Base-by-base conservation (phyloP, 1,140 invertebrate species). In the Brachionus rotundiformis region DNA sequence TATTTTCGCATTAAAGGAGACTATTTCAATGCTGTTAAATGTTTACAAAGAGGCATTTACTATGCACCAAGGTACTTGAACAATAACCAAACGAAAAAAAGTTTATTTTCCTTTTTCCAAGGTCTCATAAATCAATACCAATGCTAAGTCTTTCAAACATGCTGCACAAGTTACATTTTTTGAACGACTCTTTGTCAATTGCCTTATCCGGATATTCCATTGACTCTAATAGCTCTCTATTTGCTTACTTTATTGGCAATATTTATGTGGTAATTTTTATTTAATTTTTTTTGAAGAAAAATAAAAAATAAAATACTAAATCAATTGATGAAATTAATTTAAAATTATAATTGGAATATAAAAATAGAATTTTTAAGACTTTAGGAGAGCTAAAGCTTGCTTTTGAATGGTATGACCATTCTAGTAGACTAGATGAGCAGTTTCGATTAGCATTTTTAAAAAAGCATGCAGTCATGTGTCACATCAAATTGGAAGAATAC, bases 1-100 rank as follows among this genome's bases (percentile, higher is more conserved):
- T 79, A 41, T 63, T 79, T 79, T 59, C 19, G 59, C 7, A 79
- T 79, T 36, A 79, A 59, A 63, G 76, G 76, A 10, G 59, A 79
- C 54, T 79, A 36, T 63, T 59, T 36, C 7, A 63, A 79, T 59
- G 44, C 76, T 23, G 36, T 79, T 39, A 79, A 79, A 54, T 79
- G 76, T 31, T 63, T 79, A 13, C 59, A 59, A 79, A 63, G 76
- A 79, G 5, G 31, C 16, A 63, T 79, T 59, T 79, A 27, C 41
- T 59, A 79, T 13, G 29, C 76, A 8, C 6, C 23, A 5, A 36
- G 29, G 75, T 77, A 47, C n/a, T n/a, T n/a, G n/a, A n/a, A n/a
- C n/a, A n/a, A 36, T 36, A 4, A 36, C 33, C 3, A 36, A 36
- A 36, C 8, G 33, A 36, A 4, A 36, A 36, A 36, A 36, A 36